Conservation (phyloP, 2,888 invertebrate species). For the Sicus ferrugineus region DNA sequence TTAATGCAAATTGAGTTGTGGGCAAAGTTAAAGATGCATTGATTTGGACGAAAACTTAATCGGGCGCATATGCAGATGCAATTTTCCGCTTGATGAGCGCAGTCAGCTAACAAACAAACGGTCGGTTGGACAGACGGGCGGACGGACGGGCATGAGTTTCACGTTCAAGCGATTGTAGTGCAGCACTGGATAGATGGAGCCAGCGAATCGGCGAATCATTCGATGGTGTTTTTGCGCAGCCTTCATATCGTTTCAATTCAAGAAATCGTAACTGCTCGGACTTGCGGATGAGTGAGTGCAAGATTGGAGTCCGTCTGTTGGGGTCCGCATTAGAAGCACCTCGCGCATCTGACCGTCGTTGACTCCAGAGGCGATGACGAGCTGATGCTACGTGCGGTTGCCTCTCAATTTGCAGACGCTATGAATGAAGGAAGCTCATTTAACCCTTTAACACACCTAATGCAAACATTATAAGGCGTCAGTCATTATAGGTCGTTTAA, state of each 20-base stretch:
- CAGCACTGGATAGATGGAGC: too few species aligned
- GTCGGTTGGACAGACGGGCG: neutral
- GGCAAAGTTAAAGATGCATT: neutral
- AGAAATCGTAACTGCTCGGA: conserved; percentile 10
- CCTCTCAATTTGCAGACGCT: neutral
- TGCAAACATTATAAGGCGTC: too few species aligned
- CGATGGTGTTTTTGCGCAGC: neutral
- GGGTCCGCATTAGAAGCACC: conserved; percentile 2
- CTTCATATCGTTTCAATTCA: conserved; percentile 10
- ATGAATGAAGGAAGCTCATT: neutral
- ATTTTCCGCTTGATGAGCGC: conserved; percentile 13
- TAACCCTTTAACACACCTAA: too few species aligned
- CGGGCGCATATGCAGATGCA: conserved; percentile 5
- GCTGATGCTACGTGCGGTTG: neutral
- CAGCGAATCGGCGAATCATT: conserved; percentile 1
- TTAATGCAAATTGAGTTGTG: conserved; percentile 20
- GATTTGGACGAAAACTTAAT: conserved; percentile 19
- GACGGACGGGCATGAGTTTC: conserved; percentile 16
- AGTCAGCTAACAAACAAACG: neutral
- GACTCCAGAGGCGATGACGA: neutral
- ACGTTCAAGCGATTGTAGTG: conserved; percentile 19
- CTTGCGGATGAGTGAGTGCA: neutral
- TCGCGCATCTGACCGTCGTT: conserved; percentile 21
- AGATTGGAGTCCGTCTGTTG: neutral
- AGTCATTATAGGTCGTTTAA: too few species aligned